These are phyloP conservation scores for Campoletis sonorensis DNA, from an alignment of 1,140 invertebrate genomes.

Conservation along the genomic window DNA sequence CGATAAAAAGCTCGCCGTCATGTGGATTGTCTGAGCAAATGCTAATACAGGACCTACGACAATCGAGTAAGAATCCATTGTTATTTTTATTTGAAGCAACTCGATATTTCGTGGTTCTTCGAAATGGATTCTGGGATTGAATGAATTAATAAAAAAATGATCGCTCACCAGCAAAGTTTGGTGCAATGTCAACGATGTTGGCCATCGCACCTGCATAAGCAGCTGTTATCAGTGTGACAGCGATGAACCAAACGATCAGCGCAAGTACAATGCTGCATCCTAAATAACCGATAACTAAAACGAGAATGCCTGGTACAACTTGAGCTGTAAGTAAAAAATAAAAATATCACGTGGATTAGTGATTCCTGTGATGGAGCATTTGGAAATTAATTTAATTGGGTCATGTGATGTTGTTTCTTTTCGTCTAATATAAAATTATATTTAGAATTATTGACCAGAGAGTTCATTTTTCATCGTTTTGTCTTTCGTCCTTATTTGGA, in stretches of 20 bases:
- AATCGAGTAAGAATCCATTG: not conserved
- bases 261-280: conserved; percentile 80
- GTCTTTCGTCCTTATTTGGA: too few relatives aligned
- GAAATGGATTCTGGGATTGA: not conserved
- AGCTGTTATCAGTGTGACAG: conserved; percentile 84
- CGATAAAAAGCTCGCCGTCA: conserved; percentile 84
- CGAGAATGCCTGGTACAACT: conserved; percentile 83
- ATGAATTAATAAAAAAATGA: not conserved
- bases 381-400: too few relatives aligned
- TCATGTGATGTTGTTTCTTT: too few relatives aligned
- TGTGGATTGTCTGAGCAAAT: conserved; percentile 86
- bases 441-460: too few relatives aligned
- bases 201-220: conserved; percentile 87
- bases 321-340: conserved; percentile 75
- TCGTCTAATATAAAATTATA: too few relatives aligned
- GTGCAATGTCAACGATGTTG: conserved; percentile 85
- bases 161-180: conserved; percentile 81
- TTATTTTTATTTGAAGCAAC: not conserved
- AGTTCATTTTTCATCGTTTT: too few relatives aligned
- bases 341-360: too few relatives aligned
- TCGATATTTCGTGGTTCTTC: not conserved
- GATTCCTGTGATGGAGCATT: too few relatives aligned
- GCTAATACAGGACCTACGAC: conserved; percentile 81
- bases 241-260: conserved; percentile 82
- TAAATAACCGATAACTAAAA: conserved; percentile 82